Conservation (phyloP, 2,888 invertebrate genomes). For the Thalpophila matura region DNA sequence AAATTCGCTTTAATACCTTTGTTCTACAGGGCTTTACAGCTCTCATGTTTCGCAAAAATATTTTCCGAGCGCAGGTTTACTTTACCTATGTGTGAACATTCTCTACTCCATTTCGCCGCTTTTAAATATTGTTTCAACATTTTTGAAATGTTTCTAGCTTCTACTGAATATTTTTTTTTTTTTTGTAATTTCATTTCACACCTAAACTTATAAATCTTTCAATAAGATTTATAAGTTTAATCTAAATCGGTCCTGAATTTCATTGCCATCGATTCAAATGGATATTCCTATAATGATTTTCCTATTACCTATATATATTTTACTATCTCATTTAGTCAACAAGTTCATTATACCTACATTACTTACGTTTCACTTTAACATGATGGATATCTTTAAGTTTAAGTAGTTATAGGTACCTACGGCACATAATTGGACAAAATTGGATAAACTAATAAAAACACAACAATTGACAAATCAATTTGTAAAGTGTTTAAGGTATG, state of each 20-base stretch:
- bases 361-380: not conserved
- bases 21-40: conserved; percentile 87
- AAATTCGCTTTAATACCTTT: conserved; percentile 89
- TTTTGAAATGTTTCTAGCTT: conserved; percentile 42
- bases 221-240: not conserved
- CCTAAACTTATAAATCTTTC: not conserved
- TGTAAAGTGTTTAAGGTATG: conserved; percentile 77
- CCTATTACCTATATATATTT: not conserved
- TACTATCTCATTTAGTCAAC: too few species aligned
- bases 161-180: conserved; percentile 5
- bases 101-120: conserved; percentile 70
- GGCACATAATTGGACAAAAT: not conserved
- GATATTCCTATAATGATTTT: not conserved
- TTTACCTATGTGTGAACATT: conserved; percentile 76
- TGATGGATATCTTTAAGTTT: not conserved
- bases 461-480: conserved; percentile 72
- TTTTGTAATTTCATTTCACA: conserved; percentile 17
- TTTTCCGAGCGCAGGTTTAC: conserved; percentile 78
- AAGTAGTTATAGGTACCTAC: not conserved
- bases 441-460: conserved; percentile 34
- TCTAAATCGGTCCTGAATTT: not conserved
- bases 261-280: not conserved
- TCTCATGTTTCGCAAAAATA: conserved; percentile 83
- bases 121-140: conserved; percentile 60
- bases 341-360: too few species aligned